Evolutionary conservation across 1,140 invertebrate genomes (phyloP).

Genomic region (Zelostemma sp.): DNA sequence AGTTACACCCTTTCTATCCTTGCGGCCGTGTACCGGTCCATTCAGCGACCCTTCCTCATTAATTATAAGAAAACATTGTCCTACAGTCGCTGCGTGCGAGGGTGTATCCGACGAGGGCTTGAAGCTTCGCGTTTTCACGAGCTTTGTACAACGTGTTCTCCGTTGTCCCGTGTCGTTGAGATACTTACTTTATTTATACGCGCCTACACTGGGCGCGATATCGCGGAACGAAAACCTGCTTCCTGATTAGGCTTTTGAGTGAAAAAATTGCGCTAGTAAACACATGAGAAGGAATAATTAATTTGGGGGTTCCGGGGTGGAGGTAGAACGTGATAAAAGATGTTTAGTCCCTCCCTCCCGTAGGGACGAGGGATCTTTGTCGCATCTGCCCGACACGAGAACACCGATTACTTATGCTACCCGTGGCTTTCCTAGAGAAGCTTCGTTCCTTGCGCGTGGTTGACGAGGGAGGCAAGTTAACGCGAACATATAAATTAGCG

Average conservation of each 20-base stretch:
- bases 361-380: conserved; percentile 60
- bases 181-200: conserved; percentile 23
- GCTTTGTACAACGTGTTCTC: conserved; percentile 30
- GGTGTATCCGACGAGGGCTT: conserved; percentile 33
- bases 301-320: too few species aligned
- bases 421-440: conserved; percentile 64
- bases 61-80: conserved; percentile 69
- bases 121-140: conserved; percentile 24
- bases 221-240: background rate
- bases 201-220: background rate
- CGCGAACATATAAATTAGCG: conserved; percentile 71
- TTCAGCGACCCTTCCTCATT: conserved; percentile 63
- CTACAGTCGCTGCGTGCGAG: conserved; percentile 39
- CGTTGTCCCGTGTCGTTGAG: conserved; percentile 35
- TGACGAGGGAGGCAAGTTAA: conserved; percentile 65
- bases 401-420: conserved; percentile 67
- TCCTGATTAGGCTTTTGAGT: too few species aligned
- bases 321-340: too few species aligned
- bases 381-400: conserved; percentile 64
- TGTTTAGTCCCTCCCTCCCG: conserved; percentile 3
- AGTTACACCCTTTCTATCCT: conserved; percentile 61
- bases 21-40: conserved; percentile 60
- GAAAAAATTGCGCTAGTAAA: too few species aligned
- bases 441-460: conserved; percentile 49
- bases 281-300: too few species aligned